These are phyloP conservation scores for Hylomyscus alleni DNA, from an alignment of 2,797 vertebrate genomes.

Conservation along the genomic window DNA sequence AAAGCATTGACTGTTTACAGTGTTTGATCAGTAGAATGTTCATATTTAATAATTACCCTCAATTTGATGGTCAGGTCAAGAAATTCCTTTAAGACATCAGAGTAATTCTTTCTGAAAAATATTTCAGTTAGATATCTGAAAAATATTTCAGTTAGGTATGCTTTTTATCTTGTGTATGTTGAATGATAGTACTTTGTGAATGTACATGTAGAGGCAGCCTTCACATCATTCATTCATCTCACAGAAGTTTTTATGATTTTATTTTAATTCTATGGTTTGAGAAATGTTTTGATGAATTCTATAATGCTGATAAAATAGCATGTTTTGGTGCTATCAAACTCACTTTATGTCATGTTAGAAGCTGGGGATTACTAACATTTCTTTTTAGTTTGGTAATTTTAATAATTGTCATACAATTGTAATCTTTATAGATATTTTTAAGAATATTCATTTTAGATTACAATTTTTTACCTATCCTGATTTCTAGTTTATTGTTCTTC, in stretches of 20 bases:
- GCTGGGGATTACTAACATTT: neutral
- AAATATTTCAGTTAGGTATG: neutral
- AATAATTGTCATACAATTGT: neutral
- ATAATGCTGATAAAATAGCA: neutral
- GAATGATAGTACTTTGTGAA: neutral
- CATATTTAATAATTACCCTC: neutral
- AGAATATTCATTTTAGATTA: neutral
- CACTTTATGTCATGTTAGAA: neutral
- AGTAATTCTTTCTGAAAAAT: neutral
- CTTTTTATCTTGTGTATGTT: neutral
- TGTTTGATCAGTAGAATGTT: neutral
- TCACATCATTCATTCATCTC: neutral
- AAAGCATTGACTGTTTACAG: neutral
- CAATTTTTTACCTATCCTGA: neutral
- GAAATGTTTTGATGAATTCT: neutral
- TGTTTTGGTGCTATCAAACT: neutral
- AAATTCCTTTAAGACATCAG: neutral
- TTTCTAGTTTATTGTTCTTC: neutral
- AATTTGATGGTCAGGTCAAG: neutral
- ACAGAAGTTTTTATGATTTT: neutral
- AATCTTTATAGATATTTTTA: neutral
- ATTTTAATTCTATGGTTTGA: neutral
- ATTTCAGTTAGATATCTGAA: neutral
- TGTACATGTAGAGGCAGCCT: neutral
- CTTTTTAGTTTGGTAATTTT: neutral